A percentile compares a stretch with the other conserved stretches of the same genome.
Conservation (phyloP, 1,140 invertebrate species). For the Gonatopus flavifemur region DNA sequence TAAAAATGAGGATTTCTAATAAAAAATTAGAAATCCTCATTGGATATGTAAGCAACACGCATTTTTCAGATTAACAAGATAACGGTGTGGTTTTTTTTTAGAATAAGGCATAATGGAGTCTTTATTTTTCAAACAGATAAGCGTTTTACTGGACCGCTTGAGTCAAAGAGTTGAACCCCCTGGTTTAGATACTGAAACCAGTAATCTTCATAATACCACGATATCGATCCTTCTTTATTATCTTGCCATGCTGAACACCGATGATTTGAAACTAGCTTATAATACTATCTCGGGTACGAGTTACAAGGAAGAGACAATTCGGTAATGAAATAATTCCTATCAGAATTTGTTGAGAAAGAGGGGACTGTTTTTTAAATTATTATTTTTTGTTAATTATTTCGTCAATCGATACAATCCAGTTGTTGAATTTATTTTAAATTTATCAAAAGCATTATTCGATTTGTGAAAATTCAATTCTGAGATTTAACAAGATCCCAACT, state of each 20-base stretch:
- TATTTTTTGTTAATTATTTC: conserved; percentile 5
- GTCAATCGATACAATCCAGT: no score
- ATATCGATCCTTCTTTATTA: conserved; percentile 50
- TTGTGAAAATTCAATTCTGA: no score
- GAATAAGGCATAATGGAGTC: background rate
- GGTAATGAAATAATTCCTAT: conserved; percentile 24
- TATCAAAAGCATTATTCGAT: no score
- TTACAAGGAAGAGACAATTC: conserved; percentile 54
- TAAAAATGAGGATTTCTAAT: no score
- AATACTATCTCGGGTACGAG: conserved; percentile 53
- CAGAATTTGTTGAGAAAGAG: background rate
- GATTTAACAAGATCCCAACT: no score
- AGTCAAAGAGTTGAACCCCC: conserved; percentile 54
- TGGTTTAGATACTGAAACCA: conserved; percentile 47
- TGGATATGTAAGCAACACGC: no score
- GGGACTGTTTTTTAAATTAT: conserved; percentile 1
- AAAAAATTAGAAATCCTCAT: no score
- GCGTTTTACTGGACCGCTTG: conserved; percentile 45
- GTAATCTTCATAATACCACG: conserved; percentile 53
- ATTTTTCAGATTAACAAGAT: no score
- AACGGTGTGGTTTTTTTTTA: no score
- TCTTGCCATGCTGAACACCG: conserved; percentile 42
- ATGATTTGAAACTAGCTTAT: conserved; percentile 45
- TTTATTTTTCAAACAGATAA: conserved; percentile 40
- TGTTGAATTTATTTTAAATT: no score